Conservation (phyloP, 1,140 invertebrate species). For the Drosophila melanogaster region Release_6_plus_ISO1_MT NT_033777.3:11831001-11831500, state of each 20-base stretch:
- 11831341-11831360: conserved; percentile 14
- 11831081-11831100: too few species aligned
- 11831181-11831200: not conserved
- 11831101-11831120: too few species aligned
- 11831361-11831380: conserved; percentile 37
- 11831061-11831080: too few species aligned
- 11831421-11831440: conserved; percentile 51
- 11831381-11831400: conserved; percentile 31
- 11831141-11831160: too few species aligned
- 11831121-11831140: too few species aligned
- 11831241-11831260: not conserved
- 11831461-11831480: not conserved
- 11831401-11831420: conserved; percentile 74
- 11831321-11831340: conserved; percentile 51
- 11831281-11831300: conserved; percentile 13
- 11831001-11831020: too few species aligned
- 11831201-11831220: too few species aligned
- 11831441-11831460: conserved; percentile 10
- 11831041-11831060: too few species aligned
- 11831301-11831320: not conserved
- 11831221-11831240: not conserved
- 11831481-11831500: conserved; percentile 22
- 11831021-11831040: too few species aligned
- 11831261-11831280: conserved; percentile 56
- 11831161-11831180: not conserved